Conservation (phyloP, 2,888 invertebrate genomes). For the Rutpela maculata region DNA sequence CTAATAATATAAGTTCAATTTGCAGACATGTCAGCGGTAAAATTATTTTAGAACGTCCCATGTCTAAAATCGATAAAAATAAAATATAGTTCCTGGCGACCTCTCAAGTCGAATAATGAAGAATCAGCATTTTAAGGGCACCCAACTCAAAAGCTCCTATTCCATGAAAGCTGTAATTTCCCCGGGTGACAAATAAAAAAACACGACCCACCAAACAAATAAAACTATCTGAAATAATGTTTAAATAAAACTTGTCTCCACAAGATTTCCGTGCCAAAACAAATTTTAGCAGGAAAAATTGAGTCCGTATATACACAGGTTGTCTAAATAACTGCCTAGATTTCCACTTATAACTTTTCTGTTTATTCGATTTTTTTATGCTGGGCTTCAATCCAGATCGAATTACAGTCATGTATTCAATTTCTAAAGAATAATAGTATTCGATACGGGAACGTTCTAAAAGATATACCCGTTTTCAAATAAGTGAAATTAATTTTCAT, state of each 20-base stretch:
- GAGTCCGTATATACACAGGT: too few relatives aligned
- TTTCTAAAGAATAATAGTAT: too few relatives aligned
- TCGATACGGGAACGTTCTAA: too few relatives aligned
- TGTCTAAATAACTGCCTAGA: too few relatives aligned
- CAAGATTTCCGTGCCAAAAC: neutral
- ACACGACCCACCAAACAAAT: neutral
- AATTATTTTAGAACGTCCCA: conserved; percentile 11
- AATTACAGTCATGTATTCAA: too few relatives aligned
- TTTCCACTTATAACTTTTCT: too few relatives aligned
- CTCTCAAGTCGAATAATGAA: conserved; percentile 21
- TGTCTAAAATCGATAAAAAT: conserved; percentile 10
- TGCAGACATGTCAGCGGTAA: conserved; percentile 13
- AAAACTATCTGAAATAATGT: conserved; percentile 7
- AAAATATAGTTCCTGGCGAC: conserved; percentile 22
- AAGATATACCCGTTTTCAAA: too few relatives aligned
- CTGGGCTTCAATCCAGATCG: too few relatives aligned
- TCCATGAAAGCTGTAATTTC: conserved; percentile 15
- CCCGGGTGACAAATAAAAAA: neutral
- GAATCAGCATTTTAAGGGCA: conserved; percentile 22
- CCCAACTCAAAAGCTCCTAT: neutral
- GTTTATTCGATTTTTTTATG: too few relatives aligned
- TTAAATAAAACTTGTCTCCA: neutral
- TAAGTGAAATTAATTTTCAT: too few relatives aligned
- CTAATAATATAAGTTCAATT: conserved; percentile 23
- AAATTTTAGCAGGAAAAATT: neutral